Base-by-base conservation (phyloP, 2,113 vertebrate species). In the Gymnorhina tibicen region DNA sequence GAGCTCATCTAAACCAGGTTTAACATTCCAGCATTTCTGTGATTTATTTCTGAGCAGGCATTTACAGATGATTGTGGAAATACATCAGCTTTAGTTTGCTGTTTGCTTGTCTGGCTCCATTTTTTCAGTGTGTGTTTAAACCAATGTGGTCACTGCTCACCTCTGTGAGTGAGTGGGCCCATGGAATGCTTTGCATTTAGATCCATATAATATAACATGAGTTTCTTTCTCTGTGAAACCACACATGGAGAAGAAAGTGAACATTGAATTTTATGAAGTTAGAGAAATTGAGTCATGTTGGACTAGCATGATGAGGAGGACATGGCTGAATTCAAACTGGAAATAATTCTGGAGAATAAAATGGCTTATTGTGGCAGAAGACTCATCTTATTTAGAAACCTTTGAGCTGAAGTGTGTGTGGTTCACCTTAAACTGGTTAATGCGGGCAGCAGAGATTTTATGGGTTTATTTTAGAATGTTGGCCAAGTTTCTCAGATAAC, bases 401-500 rank as follows among this genome's bases (percentile, higher is more conserved):
- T 60, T 79, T 20, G 68, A 85, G 80, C 62, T 63, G 49, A 24
- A 92, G 44, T 18, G 47, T 11, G 10, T 59, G 64, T 2, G 17
- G 35, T 93, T 96, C 78, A 67, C 82, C 72, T 91, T 90, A 69
- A 85, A 62, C 91, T 41, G 66, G 77, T 89, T 59, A 79, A 53
- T 53, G 83, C 3, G 87, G 90, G 69, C 79, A 87, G 85, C 84
- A 35, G 24, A 88, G 64, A 62, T 85, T 90, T 93, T 81, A 58
- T 7, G 84, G 92, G 20, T 77, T 94, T 85, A 41, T 62, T 87
- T 80, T 62, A 33, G 75, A 90, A 53, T 16, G 46, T 75, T 88
- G 78, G 75, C 85, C 89, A 91, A 60, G 79, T 92, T 93, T 97
- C 67, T 87, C 52, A 47, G 78, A 62, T 91, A 90, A 93, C 87